A percentile compares a stretch with the other conserved stretches of the same genome.
phyloP scores from a whole-genome alignment of 2,888 invertebrate species.

The Germaria angustata region DNA sequence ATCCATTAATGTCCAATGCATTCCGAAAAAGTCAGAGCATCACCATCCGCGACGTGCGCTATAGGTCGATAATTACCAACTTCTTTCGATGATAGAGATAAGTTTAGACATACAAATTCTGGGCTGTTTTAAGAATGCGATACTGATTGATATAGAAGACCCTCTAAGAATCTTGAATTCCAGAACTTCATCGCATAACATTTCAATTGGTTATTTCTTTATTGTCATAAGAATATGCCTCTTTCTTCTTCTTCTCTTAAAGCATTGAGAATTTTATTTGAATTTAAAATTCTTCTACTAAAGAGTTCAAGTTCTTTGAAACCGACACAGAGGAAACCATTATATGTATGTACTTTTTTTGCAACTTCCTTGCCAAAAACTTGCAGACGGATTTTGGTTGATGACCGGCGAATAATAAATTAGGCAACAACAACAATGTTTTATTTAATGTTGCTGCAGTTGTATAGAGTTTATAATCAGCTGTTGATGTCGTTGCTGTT shows the following conservation, averaged over 20 bases:
- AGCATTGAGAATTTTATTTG: neutral
- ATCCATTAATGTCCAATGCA: no score
- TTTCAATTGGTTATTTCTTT: neutral
- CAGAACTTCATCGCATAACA: neutral
- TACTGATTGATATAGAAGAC: no score
- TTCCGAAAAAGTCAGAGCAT: no score
- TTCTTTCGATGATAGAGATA: no score
- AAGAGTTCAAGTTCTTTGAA: neutral
- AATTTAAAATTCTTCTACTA: neutral
- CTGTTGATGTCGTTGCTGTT: constrained; percentile 46
- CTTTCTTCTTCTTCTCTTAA: neutral
- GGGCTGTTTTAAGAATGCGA: no score
- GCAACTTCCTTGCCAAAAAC: constrained; percentile 43
- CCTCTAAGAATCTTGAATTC: no score
- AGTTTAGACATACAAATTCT: no score
- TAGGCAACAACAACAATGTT: neutral
- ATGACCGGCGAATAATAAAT: constrained; percentile 1
- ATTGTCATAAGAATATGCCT: neutral
- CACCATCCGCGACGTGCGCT: no score
- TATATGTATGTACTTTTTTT: constrained; percentile 1
- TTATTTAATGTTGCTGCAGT: constrained; percentile 11
- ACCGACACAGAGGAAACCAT: constrained; percentile 15
- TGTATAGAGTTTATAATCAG: constrained; percentile 32
- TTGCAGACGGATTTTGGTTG: constrained; percentile 20
- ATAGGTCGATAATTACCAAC: no score